Evolutionary conservation across 2,797 vertebrate genomes (phyloP), one percentile per base, ranked within the genome.

Genomic region (Salmo trutta): DNA sequence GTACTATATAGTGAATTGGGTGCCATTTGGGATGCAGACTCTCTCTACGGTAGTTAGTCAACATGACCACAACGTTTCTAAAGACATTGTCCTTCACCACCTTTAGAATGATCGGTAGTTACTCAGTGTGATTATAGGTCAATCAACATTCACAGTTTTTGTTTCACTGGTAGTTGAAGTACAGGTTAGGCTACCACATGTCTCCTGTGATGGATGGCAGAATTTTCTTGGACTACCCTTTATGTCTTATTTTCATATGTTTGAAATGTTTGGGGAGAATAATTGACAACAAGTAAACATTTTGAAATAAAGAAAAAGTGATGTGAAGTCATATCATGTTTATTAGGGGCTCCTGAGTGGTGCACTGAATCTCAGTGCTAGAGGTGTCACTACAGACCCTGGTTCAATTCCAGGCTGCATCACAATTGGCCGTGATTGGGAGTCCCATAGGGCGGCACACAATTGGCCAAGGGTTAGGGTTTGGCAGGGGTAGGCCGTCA

Each of bases 31-130:
- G 59, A 64, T 27, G 59, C 21, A 1, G 31, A 66, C 68, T 78
- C 52, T 6, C 73, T 75, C 33, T 12, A 74, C 29, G 41, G 74
- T 66, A 80, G 68, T 64, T 64, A 24, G 17, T 72, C 59, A 79
- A 75, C 64, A 64, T 33, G 67, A 73, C 27, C 47, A n/a, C 12
- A 73, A 24, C 51, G 75, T 74, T 81, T 74, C 69, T 77, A 31
- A 56, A 75, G 73, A 41, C 73, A 62, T 77, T 67, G n/a, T 53
- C 68, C 51, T 62, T 7, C 31, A 36, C 53, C 65, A 21, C 24
- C 68, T 47, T 77, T 62, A 62, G 33, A 74, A 64, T 47, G 31
- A 41, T 24, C 3, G 12, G n/a, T 56, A 62, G 64, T 72, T 53
- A 74, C 47, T 74, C 19, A 10, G 62, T 59, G 12, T 41, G n/a